Evolutionary conservation across 2,797 vertebrate genomes (phyloP).

Genomic region (Xerus rutilus): DNA sequence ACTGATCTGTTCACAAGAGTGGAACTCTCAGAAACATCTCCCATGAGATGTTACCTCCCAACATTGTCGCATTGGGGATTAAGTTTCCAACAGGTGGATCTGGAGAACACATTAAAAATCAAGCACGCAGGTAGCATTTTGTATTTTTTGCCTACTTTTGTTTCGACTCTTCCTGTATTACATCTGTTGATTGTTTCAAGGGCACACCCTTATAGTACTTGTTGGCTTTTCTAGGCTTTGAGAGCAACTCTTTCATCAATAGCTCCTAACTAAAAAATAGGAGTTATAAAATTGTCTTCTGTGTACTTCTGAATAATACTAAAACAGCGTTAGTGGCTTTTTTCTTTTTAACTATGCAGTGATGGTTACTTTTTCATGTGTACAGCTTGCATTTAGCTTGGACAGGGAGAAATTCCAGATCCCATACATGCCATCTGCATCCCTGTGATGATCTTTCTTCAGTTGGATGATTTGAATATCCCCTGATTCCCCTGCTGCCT

Average conservation of each 20-base stretch:
- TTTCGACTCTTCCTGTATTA: neutral
- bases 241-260: neutral
- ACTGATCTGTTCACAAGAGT: neutral
- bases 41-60: neutral
- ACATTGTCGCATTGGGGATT: neutral
- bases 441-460: neutral
- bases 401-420: neutral
- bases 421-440: neutral
- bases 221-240: neutral
- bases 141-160: neutral
- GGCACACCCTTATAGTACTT: neutral
- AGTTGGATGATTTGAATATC: neutral
- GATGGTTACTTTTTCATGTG: neutral
- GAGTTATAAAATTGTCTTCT: neutral
- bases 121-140: neutral
- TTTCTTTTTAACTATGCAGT: neutral
- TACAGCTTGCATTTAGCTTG: constrained; percentile 23
- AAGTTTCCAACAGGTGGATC: neutral
- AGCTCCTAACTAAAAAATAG: neutral
- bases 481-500: neutral
- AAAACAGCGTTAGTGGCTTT: neutral
- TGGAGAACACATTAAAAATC: neutral
- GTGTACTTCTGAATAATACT: neutral
- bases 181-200: neutral
- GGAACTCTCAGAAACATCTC: neutral